A percentile compares a stretch with the other conserved stretches of the same genome.
Conservation (phyloP, 1,140 invertebrate species). For the Pseudoatta argentina region DNA sequence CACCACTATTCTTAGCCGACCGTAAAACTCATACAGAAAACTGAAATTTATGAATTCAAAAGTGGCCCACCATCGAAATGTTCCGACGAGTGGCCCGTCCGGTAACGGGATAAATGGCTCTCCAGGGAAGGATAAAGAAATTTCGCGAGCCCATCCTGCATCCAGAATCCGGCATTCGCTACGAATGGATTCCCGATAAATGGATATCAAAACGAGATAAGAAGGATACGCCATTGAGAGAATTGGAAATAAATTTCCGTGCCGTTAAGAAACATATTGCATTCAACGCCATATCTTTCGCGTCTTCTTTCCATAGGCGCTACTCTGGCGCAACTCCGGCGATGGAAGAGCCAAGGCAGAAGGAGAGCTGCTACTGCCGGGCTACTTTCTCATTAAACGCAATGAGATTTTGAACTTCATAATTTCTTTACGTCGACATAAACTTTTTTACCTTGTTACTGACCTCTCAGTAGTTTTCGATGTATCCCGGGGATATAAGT, state of each 20-base stretch:
- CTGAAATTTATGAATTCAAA: constrained; percentile 46
- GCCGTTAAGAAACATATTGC: constrained; percentile 32
- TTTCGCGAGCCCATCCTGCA: constrained; percentile 64
- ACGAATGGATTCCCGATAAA: constrained; percentile 69
- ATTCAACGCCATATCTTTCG: constrained; percentile 16
- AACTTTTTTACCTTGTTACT: constrained; percentile 73
- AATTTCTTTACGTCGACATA: constrained; percentile 71
- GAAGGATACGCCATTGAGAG: constrained; percentile 66
- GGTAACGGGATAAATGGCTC: constrained; percentile 60
- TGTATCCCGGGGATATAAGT: constrained; percentile 64
- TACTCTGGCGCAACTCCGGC: constrained; percentile 26
- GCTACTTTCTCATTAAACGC: constrained; percentile 75
- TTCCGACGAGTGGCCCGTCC: constrained; percentile 57
- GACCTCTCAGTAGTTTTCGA: constrained; percentile 64
- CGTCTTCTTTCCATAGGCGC: constrained; percentile 14
- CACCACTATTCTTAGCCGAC: constrained; percentile 40
- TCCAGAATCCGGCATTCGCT: constrained; percentile 42
- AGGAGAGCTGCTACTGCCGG: constrained; percentile 37
- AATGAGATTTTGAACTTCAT: constrained; percentile 75
- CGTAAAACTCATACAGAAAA: constrained; percentile 53
- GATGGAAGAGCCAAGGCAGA: too few species aligned
- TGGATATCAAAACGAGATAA: constrained; percentile 65
- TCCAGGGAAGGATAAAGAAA: constrained; percentile 70
- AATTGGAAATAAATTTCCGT: constrained; percentile 72
- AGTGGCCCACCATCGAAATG: constrained; percentile 37